Base-by-base conservation (phyloP, 2,113 vertebrate genomes). In the Neotragus pygmaeus region DNA sequence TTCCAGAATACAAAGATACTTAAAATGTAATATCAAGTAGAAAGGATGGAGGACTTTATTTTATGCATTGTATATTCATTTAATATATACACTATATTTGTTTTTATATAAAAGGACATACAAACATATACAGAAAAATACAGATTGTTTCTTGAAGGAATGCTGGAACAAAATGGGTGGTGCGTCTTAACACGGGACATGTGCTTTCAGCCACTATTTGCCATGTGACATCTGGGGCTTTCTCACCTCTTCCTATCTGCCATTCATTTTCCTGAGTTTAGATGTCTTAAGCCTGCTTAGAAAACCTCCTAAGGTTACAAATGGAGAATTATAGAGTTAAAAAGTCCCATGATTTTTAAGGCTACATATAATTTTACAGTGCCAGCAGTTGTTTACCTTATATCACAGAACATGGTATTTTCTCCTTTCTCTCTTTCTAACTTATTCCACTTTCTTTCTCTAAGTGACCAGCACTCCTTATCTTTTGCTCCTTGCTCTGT, bases 91-190 rank as follows among this genome's bases (percentile, higher is more conserved):
- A 77, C 16, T 81, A 55, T 33, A 27, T 93, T 45, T 8, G 57
- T 9, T 49, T 28, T 49, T 81, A 75, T 4, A 36, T 21, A 83
- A 6, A 60, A 82, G 14, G 10, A 51, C 8, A 7, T 8, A 73
- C 2, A 85, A 49, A 73, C 45, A 66, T 19, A 64, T 17, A 39
- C 19, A 23, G n/a, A 70, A 23, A 70, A 3, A 70, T 70, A 39
- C 23, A 70, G n/a, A 70, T 70, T 70, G 39, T 19, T 23, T 23
- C 66, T 70, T 33, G 2, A 2, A 66, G 60, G 19, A 13, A 3
- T 45, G n/a, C 21, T 19, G 28, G 27, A n/a, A 14, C 0, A 0
- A 57, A 33, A 4, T 13, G 25, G 4, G 2, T 47, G 4, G 8
- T 53, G 2, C 19, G 13, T 6, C 33, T 90, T 45, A 87, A 30